A percentile compares a stretch with the other conserved stretches of the same genome.
Evolutionary conservation across 1,140 invertebrate species (phyloP).

Genomic region (Aphaenogaster ashmeadi): DNA sequence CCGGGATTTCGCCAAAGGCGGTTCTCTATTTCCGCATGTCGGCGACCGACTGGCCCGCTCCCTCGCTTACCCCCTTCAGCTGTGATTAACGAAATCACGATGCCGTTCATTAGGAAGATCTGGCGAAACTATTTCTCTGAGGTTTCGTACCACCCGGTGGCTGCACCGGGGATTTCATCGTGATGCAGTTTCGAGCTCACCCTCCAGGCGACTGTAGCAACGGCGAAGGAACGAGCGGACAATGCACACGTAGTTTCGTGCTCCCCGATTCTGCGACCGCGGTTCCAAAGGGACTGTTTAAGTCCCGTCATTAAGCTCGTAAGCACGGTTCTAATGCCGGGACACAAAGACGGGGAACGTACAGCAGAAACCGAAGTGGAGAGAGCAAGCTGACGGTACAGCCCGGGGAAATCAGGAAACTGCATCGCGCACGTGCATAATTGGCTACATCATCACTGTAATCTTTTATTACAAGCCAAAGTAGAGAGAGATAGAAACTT

Average conservation of each 20-base stretch:
- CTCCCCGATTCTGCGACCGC: slow-evolving; percentile 51
- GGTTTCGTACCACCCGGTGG: slow-evolving; percentile 47
- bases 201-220: slow-evolving; percentile 2
- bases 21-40: slow-evolving; percentile 5
- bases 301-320: slow-evolving; percentile 74
- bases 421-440: slow-evolving; percentile 19
- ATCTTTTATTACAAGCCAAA: slow-evolving; percentile 13
- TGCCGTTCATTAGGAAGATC: slow-evolving; percentile 70
- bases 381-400: slow-evolving; percentile 44
- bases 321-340: slow-evolving; percentile 61
- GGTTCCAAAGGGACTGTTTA: slow-evolving; percentile 73
- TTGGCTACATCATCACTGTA: neutral
- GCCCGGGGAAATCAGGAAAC: slow-evolving; percentile 31
- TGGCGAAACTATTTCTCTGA: slow-evolving; percentile 63
- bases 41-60: neutral
- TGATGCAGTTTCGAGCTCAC: slow-evolving; percentile 28
- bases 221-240: slow-evolving; percentile 40
- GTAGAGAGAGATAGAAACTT: neutral
- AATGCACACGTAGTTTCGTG: slow-evolving; percentile 60
- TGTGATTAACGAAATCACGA: slow-evolving; percentile 71
- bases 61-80: neutral
- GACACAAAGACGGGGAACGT: slow-evolving; percentile 51
- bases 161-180: slow-evolving; percentile 44
- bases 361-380: slow-evolving; percentile 24
- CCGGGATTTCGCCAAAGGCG: neutral